Conservation (phyloP, 2,888 invertebrate species). For the Homarus gammarus region DNA sequence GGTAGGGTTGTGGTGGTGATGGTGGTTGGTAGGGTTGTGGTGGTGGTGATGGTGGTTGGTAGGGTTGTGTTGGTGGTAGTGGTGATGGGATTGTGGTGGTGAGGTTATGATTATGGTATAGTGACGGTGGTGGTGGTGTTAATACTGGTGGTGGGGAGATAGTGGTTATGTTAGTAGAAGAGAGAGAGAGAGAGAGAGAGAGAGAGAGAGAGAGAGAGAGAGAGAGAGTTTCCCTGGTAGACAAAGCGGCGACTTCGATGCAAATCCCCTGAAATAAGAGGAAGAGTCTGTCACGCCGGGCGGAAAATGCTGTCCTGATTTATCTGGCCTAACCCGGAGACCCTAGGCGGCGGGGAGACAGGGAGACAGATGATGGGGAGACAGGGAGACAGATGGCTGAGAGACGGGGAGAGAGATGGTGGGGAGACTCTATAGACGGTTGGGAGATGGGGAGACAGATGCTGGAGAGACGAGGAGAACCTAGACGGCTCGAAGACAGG, state of each 20-base stretch:
- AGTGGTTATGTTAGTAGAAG: neutral
- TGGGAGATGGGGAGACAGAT: no score
- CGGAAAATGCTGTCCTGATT: conserved; percentile 56
- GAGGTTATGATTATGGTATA: no score
- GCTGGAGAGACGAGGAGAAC: neutral
- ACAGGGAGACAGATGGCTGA: neutral
- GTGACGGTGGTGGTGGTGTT: no score
- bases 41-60: no score
- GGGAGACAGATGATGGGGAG: neutral
- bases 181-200: conserved; percentile 32
- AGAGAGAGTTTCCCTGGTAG: conserved; percentile 21
- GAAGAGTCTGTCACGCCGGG: conserved; percentile 39
- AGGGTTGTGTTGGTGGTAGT: no score
- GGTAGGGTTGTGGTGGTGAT: no score
- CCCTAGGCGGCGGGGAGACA: neutral
- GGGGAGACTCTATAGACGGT: no score
- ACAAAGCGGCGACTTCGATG: conserved; percentile 53
- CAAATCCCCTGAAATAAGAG: conserved; percentile 59
- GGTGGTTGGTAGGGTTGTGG: no score
- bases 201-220: conserved; percentile 40
- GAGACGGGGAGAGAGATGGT: neutral
- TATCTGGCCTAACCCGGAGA: conserved; percentile 21
- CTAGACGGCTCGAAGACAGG: neutral
- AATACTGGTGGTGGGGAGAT: no score
- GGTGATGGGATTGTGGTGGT: no score